Conservation (phyloP, 2,797 vertebrate species). For the Cygnus olor region DNA sequence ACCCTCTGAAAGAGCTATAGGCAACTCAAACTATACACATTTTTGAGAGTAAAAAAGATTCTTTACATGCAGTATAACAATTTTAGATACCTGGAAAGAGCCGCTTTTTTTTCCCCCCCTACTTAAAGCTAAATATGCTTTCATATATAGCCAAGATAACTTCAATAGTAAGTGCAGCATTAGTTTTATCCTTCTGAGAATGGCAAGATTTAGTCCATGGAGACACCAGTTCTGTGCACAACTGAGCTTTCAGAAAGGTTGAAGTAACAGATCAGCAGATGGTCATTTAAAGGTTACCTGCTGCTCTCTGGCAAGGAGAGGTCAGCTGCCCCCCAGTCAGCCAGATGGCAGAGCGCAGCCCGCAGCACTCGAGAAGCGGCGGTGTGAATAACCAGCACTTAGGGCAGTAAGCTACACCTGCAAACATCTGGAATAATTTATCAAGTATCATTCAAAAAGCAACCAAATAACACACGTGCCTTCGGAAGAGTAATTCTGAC, state of each 20-base stretch:
- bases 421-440: slow-evolving; percentile 64
- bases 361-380: neutral
- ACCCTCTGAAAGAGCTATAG: neutral
- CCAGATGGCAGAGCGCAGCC: slow-evolving; percentile 69
- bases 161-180: rapidly evolving
- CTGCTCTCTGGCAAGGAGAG: slow-evolving; percentile 38
- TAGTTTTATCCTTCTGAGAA: neutral
- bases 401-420: slow-evolving; percentile 69
- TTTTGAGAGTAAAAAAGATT: neutral
- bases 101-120: neutral
- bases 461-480: neutral
- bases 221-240: neutral
- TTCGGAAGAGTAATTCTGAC: neutral
- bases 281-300: slow-evolving; percentile 67
- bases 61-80: neutral
- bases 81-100: neutral
- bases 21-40: neutral
- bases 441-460: neutral
- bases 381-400: neutral
- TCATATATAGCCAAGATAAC: neutral
- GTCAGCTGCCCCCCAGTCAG: slow-evolving; percentile 22
- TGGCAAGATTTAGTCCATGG: rapidly evolving
- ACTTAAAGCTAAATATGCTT: neutral
- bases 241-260: neutral
- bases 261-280: slow-evolving; percentile 69